A percentile compares a stretch with the other conserved stretches of the same genome.
These are phyloP conservation scores for Alitta virens DNA, from an alignment of 2,888 invertebrate genomes.

Conservation along the genomic window DNA sequence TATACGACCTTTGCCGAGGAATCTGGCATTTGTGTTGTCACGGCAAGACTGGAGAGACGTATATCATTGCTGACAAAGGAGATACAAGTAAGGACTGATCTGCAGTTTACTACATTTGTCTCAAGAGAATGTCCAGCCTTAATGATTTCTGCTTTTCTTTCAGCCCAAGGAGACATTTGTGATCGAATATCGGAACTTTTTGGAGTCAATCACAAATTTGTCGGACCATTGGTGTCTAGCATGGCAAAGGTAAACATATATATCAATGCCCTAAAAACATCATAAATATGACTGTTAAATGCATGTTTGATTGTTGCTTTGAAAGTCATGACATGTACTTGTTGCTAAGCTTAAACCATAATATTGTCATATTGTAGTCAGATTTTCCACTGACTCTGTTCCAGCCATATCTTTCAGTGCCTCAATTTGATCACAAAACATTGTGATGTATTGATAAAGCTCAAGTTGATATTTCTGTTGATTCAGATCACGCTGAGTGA, in stretches of 20 bases:
- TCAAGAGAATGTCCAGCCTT: too few species aligned
- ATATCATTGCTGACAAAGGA: slow-evolving; percentile 80
- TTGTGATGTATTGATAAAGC: background rate
- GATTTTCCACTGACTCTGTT: background rate
- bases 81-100: slow-evolving; percentile 63
- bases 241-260: slow-evolving; percentile 69
- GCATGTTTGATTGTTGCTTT: too few species aligned
- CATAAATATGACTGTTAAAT: background rate
- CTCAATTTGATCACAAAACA: background rate
- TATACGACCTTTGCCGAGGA: slow-evolving; percentile 78
- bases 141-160: slow-evolving; percentile 21
- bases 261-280: background rate
- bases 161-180: slow-evolving; percentile 78
- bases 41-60: slow-evolving; percentile 64
- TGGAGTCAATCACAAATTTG: slow-evolving; percentile 82
- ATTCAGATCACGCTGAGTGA: slow-evolving; percentile 74
- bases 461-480: slow-evolving; percentile 26
- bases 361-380: background rate
- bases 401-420: background rate
- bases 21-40: slow-evolving; percentile 68
- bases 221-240: slow-evolving; percentile 78
- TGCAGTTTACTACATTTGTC: too few species aligned
- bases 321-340: too few species aligned
- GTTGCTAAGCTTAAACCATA: background rate
- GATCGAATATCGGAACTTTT: slow-evolving; percentile 79